Base-by-base conservation (phyloP, 2,113 vertebrate genomes). In the Gobio gobio region DNA sequence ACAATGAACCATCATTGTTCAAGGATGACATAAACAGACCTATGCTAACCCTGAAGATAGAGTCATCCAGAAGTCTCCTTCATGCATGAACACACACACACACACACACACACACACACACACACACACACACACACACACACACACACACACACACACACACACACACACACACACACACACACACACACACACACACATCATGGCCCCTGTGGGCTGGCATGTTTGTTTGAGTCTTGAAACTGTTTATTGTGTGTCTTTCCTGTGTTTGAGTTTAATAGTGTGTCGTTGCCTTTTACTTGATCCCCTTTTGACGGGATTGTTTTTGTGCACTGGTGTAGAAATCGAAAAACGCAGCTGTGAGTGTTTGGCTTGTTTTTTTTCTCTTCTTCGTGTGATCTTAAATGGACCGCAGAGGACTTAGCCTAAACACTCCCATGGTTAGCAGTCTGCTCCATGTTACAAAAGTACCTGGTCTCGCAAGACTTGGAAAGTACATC, bases 181-280 rank as follows among this genome's bases (percentile, higher is more conserved):
- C 36, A 40, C 36, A 40, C 36, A 40, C 36, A 40, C 36, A 40
- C 36, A 40, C 36, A 40, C 36, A 61, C 16, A 6, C 3, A 9
- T n/a, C 10, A 24, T 83, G 70, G 70, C 36, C 70, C 40, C 43
- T 18, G 29, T 61, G 54, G 82, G n/a, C 4, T 47, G n/a, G 24
- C 45, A 43, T 84, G 51, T 49, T 74, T 84, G 58, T 64, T 43
- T 81, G 36, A 54, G 77, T 54, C 70, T 82, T 51, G 33, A 61
- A 45, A 61, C 5, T 87, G 76, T 84, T 82, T 84, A 84, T 82
- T 29, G 63, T 85, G 24, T 77, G 66, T 72, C 83, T 76, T 20
- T 87, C 78, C 83, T 81, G 68, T 83, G 86, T 87, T 87, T 87
- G 33, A 75, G n/a, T 74, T 49, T 70, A 82, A 22, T 58, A 36